Base-by-base conservation (phyloP, 2,888 invertebrate species). In the Hedychridium roseum region DNA sequence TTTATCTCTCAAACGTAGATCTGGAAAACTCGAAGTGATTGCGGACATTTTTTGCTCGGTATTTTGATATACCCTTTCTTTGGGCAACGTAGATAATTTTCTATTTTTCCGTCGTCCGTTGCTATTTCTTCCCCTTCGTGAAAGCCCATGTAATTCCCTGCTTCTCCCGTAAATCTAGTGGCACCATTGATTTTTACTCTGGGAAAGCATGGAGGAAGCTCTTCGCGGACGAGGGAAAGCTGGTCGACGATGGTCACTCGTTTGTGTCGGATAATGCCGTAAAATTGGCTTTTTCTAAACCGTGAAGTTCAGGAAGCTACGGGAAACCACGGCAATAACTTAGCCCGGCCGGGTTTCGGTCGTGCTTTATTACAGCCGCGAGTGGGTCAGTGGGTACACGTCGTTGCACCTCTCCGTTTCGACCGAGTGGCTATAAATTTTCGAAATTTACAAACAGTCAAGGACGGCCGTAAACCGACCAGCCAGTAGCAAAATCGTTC, bases 321-420 rank as follows among this genome's bases (percentile, higher is more conserved):
- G 28, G 42, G 20, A 35, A 44, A 28, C 32, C 38, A 9, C 28
- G 31, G 34, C 34, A 43, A 47, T 37, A 30, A 54, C 32, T 7
- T 14, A 17, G 40, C 18, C 37, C 27, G 32, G 7, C 18, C 20
- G 38, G 34, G 36, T 38, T n/a, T 12, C 14, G 4, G 17, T 12
- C n/a, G 12, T 7, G 9, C 34, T 60, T 62, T 59, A 59, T 39
- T 38, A 47, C 45, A 17, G 17, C 18, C 39, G 43, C 26, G 32
- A 61, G 38, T 61, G 54, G 58, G 61, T 61, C 58, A 61, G 27
- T 59, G 43, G 54, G 60, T 51, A 51, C 28, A 42, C 30, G 18
- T 11, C n/a, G n/a, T n/a, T 2, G 26, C 14, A 37, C 15, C 26
- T 37, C 3, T n/a, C n/a, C n/a, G n/a, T n/a, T n/a, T n/a, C n/a